Base-by-base conservation (phyloP, 2,113 vertebrate species). In the Leptosomus discolor region DNA sequence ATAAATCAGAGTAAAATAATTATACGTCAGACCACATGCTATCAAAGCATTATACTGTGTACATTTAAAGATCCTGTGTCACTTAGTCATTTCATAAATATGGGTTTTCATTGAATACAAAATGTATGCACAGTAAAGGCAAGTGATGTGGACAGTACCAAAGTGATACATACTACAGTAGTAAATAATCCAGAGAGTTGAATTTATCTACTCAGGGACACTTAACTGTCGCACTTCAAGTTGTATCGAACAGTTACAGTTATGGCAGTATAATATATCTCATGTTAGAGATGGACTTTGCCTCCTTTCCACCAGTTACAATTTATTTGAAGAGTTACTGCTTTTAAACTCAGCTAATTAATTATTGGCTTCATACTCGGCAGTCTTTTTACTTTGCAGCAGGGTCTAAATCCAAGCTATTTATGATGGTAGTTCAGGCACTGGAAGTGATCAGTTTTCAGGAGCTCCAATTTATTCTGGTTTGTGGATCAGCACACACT, bases 1-100 rank as follows among this genome's bases (percentile, higher is more conserved):
- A 95, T 89, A 94, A 89, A 87, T 82, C 53, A 57, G 8, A 60
- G 8, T 74, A 78, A 91, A 87, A 85, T 92, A 91, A 94, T 85
- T 92, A 36, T 85, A 64, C 45, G 48, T 93, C 89, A 95, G 46
- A 83, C 63, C 74, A 75, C 71, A 88, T 94, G 45, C 56, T 88
- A 36, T 91, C 43, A 53, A 88, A 81, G 32, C 91, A 63, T 80
- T 96, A 58, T 68, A 57, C 65, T 77, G 11, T 22, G 3, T 67
- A 45, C 51, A 34, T 36, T 67, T 75, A 76, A 32, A 71, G 61
- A 50, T 83, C 26, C 57, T 39, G 9, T 71, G 41, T 91, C 43
- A 60, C 69, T 90, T 90, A 81, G 92, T 84, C 11, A 46, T 92
- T 90, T 93, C 1, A 2, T 84, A 94, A 84, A 84, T 60, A 89